Percentiles rank a stretch among this genome's conserved stretches.
phyloP scores from a whole-genome alignment of 1,140 invertebrate genomes.

The Euura saliciscinereae region DNA sequence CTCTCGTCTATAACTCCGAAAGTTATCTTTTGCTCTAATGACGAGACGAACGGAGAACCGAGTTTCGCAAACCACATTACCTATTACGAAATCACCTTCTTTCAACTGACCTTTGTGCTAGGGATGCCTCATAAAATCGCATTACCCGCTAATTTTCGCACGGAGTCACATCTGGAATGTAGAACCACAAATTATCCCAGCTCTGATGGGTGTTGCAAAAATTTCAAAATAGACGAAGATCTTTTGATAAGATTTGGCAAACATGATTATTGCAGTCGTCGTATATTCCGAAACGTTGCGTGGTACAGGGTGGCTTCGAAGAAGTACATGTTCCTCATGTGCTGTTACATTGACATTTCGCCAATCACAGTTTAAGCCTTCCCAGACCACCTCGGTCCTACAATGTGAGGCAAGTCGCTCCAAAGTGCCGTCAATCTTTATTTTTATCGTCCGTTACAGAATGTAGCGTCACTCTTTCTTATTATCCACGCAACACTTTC shows the following conservation, averaged over 20 bases:
- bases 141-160: not conserved
- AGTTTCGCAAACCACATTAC: not conserved
- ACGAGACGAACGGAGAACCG: not conserved
- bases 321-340: not conserved
- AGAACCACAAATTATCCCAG: not conserved
- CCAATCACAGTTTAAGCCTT: not conserved
- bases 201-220: not conserved
- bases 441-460: not conserved
- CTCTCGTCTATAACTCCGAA: too few relatives aligned
- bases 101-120: not conserved
- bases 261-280: not conserved
- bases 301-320: not conserved
- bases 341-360: not conserved
- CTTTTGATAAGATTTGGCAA: not conserved
- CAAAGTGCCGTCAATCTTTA: not conserved
- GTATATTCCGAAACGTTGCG: not conserved
- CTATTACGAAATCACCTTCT: not conserved
- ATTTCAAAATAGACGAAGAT: slow-evolving; percentile 1
- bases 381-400: not conserved
- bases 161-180: not conserved
- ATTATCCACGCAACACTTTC: not conserved
- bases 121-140: not conserved
- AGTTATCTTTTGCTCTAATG: not conserved
- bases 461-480: not conserved
- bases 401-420: not conserved